Base-by-base conservation (phyloP, 2,888 invertebrate species). In the Acleris emargana region DNA sequence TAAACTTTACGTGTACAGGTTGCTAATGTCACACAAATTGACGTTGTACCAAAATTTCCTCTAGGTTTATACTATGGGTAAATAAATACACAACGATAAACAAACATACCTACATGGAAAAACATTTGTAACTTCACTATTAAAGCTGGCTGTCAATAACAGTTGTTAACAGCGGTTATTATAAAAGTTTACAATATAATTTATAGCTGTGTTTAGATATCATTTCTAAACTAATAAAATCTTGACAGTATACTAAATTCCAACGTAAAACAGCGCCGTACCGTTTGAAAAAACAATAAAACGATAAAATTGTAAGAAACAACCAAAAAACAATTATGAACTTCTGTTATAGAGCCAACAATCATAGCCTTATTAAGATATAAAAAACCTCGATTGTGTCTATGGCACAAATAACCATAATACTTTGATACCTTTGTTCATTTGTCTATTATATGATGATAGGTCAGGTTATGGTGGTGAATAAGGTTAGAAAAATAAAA, bases 301-400 rank as follows among this genome's bases (percentile, higher is more conserved):
- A 66, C 42, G 63, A 63, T 62, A 58, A 63, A 58, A 49, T 60
- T 25, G 43, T 57, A 59, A 50, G 55, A 64, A 64, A 71, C 62
- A 63, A 74, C 77, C 74, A 70, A 74, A 62, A 73, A 76, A 76
- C 76, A 81, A 79, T 77, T 75, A 79, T 72, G 67, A 67, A 73
- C 58, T 74, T 71, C 73, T 75, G 63, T 69, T 67, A 75, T 69
- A 68, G 61, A 71, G 68, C 71, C 71, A 67, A 72, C 68, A 77
- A 78, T 79, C 78, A 85, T 78, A 79, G 80, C 11, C 80, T 78
- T 80, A 86, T 82, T 82, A 84, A 83, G 78, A 81, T 73, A 75
- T 85, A 83, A 84, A 80, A 67, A 76, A 73, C 25, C 69, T 72
- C 68, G 72, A 74, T 67, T 50, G 69, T 68, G 51, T 52, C 63